Conservation (phyloP, 2,797 vertebrate genomes). For the Spondyliosoma cantharus region DNA sequence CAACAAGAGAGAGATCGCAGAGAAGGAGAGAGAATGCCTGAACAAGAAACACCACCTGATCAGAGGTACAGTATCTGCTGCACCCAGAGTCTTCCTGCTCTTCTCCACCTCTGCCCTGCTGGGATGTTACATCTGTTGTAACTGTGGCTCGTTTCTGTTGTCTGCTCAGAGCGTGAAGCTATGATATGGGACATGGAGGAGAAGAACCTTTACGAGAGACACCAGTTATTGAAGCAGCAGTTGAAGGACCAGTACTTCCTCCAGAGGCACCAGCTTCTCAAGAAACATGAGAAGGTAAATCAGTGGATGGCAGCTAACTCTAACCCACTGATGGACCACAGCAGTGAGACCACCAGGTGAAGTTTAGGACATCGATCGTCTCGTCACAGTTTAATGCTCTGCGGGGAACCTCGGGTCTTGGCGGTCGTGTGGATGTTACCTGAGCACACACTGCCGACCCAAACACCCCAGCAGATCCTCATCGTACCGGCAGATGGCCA, state of each 20-base stretch:
- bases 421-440: no score
- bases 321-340: no score
- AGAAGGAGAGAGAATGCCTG: slow-evolving; percentile 91
- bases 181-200: slow-evolving; percentile 95
- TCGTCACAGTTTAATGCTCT: no score
- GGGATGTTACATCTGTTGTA: background rate
- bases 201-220: slow-evolving; percentile 91
- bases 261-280: slow-evolving; percentile 94
- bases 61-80: slow-evolving; percentile 84
- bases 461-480: no score
- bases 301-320: background rate
- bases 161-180: slow-evolving; percentile 87
- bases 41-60: slow-evolving; percentile 92
- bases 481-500: no score
- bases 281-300: slow-evolving; percentile 95
- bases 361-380: no score
- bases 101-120: background rate
- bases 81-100: background rate
- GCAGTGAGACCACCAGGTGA: no score
- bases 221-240: slow-evolving; percentile 96
- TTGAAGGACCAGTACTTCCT: slow-evolving; percentile 97
- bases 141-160: background rate
- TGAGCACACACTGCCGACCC: no score
- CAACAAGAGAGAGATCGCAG: slow-evolving; percentile 92
- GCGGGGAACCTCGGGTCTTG: no score